A percentile compares a stretch with the other conserved stretches of the same genome.
Conservation (phyloP, 2,797 vertebrate species). For the Muscicapa comitata region DNA sequence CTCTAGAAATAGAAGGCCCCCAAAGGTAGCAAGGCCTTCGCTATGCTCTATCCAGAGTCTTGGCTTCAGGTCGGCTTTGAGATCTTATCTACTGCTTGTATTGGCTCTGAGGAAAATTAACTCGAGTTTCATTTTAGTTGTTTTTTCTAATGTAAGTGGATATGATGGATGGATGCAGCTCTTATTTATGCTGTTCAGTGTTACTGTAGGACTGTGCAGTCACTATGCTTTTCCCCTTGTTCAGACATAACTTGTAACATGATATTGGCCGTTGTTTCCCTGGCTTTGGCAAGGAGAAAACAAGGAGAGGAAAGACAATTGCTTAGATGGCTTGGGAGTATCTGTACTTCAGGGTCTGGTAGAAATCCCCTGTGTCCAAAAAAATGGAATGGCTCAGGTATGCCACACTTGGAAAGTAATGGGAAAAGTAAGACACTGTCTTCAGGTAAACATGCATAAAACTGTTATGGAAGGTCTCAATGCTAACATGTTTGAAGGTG, state of each 20-base stretch:
- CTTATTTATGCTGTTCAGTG: background rate
- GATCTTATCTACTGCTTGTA: background rate
- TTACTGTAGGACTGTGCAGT: background rate
- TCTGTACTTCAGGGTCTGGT: background rate
- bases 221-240: background rate
- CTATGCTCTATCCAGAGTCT: background rate
- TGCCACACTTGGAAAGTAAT: background rate
- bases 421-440: background rate
- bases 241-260: background rate
- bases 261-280: background rate
- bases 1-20: background rate
- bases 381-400: background rate
- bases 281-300: conserved; percentile 16
- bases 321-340: background rate
- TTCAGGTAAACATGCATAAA: background rate
- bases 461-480: background rate
- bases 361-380: background rate
- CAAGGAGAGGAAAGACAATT: background rate
- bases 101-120: background rate
- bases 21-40: background rate
- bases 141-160: background rate
- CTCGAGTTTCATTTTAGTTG: background rate
- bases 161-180: background rate
- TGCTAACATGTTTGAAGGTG: background rate
- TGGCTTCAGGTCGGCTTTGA: background rate